Base-by-base conservation (phyloP, 2,113 vertebrate species). In the Actinemys pallida region DNA sequence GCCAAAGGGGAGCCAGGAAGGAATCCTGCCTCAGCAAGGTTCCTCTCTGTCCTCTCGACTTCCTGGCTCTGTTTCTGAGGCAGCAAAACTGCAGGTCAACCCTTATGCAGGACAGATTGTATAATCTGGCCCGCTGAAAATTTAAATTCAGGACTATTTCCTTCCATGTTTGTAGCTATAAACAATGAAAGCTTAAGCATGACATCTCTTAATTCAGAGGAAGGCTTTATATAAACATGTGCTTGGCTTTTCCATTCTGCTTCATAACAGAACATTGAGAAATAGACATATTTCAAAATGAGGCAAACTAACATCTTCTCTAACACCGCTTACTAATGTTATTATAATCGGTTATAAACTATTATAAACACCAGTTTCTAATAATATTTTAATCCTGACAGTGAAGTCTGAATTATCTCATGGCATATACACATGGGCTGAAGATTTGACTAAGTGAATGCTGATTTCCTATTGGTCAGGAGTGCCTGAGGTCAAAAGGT, bases 361-460 rank as follows among this genome's bases (percentile, higher is more conserved):
- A n/a, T 22, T 72, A 39, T 72, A 39, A 35, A 79, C 0, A 1
- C 86, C 50, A 31, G 16, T 0, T 72, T 54, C 16, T 3, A 2
- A 59, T n/a, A 49, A 29, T 0, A 0, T 84, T 88, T 88, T 65
- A 49, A 69, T 88, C 83, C 87, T 89, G 1, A 29, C 11, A 47
- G 11, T 5, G 10, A 24, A 29, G 12, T 78, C 25, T 78, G 45
- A 45, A 78, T 54, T 93, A 42, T 53, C 78, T 90, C 87, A 3
- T 86, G 65, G 49, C 13, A 2, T 2, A 0, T n/a, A 2, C 0
- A 0, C 35, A 0, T 0, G 84, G 39, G 79, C 59, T 86, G 76
- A 81, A 88, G 83, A 65, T 86, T 83, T 86, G 79, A 6, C 50
- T 83, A 89, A 0, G 1, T 56, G 8, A 52, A 72, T 54, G 81